Evolutionary conservation across 2,113 vertebrate species (phyloP).

Genomic region (Sinocyclocheilus anshuiensis): DNA sequence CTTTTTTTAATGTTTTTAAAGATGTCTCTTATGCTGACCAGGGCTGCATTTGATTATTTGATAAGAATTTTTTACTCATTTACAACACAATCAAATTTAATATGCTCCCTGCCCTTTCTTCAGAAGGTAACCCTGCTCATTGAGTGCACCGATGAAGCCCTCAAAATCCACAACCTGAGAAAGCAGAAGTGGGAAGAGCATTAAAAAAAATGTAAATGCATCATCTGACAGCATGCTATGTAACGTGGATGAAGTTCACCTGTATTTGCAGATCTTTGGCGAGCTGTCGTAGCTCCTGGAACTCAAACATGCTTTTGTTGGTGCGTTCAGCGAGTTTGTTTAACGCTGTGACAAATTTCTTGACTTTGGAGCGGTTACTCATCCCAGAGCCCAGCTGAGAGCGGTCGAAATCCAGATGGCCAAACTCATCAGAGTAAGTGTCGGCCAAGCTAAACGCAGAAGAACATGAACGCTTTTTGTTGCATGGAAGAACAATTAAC

Average conservation of each 20-base stretch:
- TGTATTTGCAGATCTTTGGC: slow-evolving; percentile 83
- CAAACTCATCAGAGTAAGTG: slow-evolving; percentile 93
- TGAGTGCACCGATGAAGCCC: too few species aligned
- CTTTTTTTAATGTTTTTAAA: too few species aligned
- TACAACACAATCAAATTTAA: too few species aligned
- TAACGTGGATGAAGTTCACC: slow-evolving; percentile 66
- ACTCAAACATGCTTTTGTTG: slow-evolving; percentile 86
- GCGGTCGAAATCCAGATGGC: slow-evolving; percentile 92
- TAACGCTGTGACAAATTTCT: slow-evolving; percentile 86
- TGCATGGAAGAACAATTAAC: neutral
- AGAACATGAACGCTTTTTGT: neutral
- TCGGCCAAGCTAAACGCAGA: slow-evolving; percentile 82
- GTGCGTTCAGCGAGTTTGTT: slow-evolving; percentile 85
- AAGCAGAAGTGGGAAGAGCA: too few species aligned
- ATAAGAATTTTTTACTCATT: too few species aligned
- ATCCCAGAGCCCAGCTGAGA: slow-evolving; percentile 96
- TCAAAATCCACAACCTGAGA: too few species aligned
- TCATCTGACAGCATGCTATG: too few species aligned
- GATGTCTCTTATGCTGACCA: too few species aligned
- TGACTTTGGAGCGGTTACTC: slow-evolving; percentile 90
- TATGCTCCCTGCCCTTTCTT: too few species aligned
- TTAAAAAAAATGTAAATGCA: too few species aligned
- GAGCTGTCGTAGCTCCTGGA: slow-evolving; percentile 83
- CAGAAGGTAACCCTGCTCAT: too few species aligned
- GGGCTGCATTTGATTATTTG: too few species aligned